phyloP scores from a whole-genome alignment of 1,140 invertebrate genomes.

The Trinorchestia longiramus region DNA sequence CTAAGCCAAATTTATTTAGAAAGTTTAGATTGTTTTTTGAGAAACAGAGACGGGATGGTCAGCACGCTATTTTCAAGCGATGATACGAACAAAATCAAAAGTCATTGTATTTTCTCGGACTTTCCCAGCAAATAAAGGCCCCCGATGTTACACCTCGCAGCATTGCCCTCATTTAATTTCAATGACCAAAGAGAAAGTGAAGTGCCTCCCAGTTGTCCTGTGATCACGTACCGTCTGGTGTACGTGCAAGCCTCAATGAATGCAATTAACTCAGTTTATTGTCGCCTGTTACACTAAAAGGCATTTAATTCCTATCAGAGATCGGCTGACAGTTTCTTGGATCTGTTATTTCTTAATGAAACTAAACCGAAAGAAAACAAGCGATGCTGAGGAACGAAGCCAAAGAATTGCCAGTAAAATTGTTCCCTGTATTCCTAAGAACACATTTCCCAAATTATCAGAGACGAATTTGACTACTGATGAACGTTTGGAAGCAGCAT shows the following conservation, averaged over 20 bases:
- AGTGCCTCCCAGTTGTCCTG: background rate
- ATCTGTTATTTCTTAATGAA: background rate
- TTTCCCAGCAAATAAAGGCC: background rate
- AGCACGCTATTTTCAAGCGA: background rate
- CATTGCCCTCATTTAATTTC: background rate
- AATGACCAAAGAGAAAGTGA: slow-evolving; percentile 43
- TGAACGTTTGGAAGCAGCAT: background rate
- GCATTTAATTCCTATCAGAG: background rate
- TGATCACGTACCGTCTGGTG: background rate
- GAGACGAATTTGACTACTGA: background rate
- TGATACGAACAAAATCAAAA: background rate
- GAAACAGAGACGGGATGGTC: too few relatives aligned
- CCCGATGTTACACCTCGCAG: background rate
- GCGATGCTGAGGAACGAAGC: background rate
- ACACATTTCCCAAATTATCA: background rate
- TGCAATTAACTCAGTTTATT: background rate
- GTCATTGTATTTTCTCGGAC: background rate
- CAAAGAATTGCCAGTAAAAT: background rate
- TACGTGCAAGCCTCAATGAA: slow-evolving; percentile 45
- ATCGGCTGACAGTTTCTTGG: background rate
- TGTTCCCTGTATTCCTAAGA: background rate
- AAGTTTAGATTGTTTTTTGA: background rate
- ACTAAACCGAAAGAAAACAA: background rate
- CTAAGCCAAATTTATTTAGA: background rate
- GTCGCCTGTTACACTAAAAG: background rate